Percentiles rank a stretch among this genome's conserved stretches.
Evolutionary conservation across 2,113 vertebrate species (phyloP).

Genomic region (Oplegnathus fasciatus): DNA sequence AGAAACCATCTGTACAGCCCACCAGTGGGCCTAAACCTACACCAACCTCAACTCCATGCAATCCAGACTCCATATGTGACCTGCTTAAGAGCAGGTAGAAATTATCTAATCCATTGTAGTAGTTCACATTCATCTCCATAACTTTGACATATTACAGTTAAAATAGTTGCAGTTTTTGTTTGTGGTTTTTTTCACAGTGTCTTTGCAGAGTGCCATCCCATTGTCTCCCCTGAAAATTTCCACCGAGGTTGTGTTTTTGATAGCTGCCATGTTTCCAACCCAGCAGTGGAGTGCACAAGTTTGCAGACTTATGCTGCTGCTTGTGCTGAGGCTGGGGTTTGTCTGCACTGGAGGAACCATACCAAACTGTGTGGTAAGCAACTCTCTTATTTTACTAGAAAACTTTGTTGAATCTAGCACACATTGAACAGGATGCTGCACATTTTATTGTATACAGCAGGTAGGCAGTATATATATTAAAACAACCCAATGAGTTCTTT

Average conservation of each 20-base stretch:
- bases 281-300: conserved; percentile 89
- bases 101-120: neutral
- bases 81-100: conserved; percentile 88
- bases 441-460: neutral
- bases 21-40: conserved; percentile 62
- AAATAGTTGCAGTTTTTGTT: neutral
- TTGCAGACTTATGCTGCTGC: conserved; percentile 89
- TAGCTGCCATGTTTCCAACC: conserved; percentile 85
- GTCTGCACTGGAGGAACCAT: conserved; percentile 90
- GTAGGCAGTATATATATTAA: neutral
- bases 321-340: conserved; percentile 88
- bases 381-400: conserved; percentile 2
- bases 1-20: conserved; percentile 56
- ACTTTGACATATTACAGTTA: neutral
- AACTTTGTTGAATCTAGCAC: neutral
- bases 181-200: conserved; percentile 71
- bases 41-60: conserved; percentile 74
- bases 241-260: conserved; percentile 91
- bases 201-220: conserved; percentile 81
- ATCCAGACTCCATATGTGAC: conserved; percentile 84
- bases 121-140: neutral
- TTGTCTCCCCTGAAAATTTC: conserved; percentile 83
- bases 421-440: neutral
- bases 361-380: conserved; percentile 88
- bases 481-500: neutral